Conservation (phyloP, 2,888 invertebrate genomes). For the Lampropteryx suffumata region DNA sequence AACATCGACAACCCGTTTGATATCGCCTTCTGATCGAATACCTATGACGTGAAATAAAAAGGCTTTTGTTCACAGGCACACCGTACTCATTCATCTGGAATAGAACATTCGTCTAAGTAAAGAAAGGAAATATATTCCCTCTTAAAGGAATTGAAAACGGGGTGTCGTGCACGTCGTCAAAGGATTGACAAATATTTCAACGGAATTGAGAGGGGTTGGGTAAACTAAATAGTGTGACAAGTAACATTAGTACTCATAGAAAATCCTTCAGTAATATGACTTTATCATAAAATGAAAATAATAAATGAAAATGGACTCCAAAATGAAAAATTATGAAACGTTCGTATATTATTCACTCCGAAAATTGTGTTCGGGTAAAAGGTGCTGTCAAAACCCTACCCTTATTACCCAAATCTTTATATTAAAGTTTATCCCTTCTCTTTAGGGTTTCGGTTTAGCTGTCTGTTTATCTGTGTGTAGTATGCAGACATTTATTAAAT, state of each 20-base stretch:
- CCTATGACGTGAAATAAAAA: slow-evolving; percentile 21
- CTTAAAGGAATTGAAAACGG: slow-evolving; percentile 48
- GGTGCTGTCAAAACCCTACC: slow-evolving; percentile 12
- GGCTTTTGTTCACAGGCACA: slow-evolving; percentile 21
- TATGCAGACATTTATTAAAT: no score
- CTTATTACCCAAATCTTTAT: slow-evolving; percentile 8
- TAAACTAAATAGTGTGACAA: slow-evolving; percentile 4
- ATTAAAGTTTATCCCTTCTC: slow-evolving; percentile 3
- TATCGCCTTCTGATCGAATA: slow-evolving; percentile 19
- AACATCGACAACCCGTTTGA: slow-evolving; percentile 14
- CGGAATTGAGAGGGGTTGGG: slow-evolving; percentile 8
- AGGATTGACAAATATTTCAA: slow-evolving; percentile 26
- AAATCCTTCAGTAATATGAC: no score
- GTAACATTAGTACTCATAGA: no score
- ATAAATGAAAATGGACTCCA: neutral
- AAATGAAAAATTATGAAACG: neutral
- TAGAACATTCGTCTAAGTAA: slow-evolving; percentile 30
- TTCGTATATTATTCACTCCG: slow-evolving; percentile 1
- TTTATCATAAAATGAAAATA: neutral
- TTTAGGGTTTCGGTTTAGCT: neutral
- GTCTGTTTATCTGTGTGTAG: no score
- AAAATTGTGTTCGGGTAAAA: slow-evolving; percentile 2
- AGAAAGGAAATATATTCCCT: slow-evolving; percentile 40
- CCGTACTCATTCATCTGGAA: slow-evolving; percentile 31
- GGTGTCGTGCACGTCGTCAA: slow-evolving; percentile 33